Conservation (phyloP, 2,888 invertebrate species). For the Ophion costatus region DNA sequence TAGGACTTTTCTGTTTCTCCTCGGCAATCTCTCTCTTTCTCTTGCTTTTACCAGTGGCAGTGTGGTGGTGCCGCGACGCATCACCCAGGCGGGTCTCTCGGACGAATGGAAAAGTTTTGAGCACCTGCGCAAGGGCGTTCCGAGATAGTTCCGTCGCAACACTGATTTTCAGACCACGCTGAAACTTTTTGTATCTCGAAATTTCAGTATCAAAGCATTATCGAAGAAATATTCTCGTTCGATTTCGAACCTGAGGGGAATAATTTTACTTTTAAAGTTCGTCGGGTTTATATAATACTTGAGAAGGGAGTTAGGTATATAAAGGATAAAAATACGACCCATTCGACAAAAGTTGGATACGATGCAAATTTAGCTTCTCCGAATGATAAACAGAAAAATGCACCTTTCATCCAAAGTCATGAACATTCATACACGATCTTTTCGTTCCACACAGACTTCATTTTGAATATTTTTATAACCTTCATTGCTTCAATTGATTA, state of each 20-base stretch:
- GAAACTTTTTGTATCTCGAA: not conserved
- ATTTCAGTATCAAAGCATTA: not conserved
- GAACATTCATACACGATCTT: no score
- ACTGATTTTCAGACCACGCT: not conserved
- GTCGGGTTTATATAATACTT: not conserved
- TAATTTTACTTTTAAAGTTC: not conserved
- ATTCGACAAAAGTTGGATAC: no score
- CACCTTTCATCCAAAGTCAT: no score
- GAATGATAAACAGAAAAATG: no score
- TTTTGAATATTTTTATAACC: no score
- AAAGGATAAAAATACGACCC: no score
- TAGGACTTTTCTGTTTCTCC: constrained; percentile 32
- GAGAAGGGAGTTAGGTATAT: not conserved
- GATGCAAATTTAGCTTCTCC: no score
- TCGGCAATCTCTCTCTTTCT: constrained; percentile 17
- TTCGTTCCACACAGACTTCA: no score
- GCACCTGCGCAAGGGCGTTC: constrained; percentile 42
- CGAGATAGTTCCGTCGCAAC: not conserved
- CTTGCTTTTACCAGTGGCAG: constrained; percentile 31
- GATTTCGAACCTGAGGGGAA: not conserved
- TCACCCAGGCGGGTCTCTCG: constrained; percentile 26
- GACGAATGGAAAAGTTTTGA: constrained; percentile 42
- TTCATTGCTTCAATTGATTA: no score
- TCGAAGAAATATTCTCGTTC: not conserved
- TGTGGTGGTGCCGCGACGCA: constrained; percentile 70